Base-by-base conservation (phyloP, 2,113 vertebrate genomes). In the Platysternon megacephalum region DNA sequence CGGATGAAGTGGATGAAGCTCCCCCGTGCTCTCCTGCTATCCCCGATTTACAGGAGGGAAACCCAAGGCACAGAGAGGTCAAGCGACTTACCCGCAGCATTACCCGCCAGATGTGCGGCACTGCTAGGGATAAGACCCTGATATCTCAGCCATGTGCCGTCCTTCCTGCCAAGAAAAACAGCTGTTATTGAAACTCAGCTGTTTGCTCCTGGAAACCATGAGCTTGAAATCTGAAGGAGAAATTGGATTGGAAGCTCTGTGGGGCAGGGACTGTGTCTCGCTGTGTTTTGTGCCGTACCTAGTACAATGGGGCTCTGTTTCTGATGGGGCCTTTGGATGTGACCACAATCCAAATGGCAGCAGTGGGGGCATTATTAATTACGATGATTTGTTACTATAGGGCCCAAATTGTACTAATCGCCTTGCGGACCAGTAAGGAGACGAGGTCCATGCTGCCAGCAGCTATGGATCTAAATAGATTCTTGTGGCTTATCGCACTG, bases 21-120 rank as follows among this genome's bases (percentile, higher is more conserved):
- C 56, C 32, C 0, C 42, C 19, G 42, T 2, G 0, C 24, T 86
- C 35, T 1, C 3, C 21, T 2, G 72, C 61, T 16, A 4, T 81
- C 21, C n/a, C 55, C 39, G 48, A 16, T 84, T 85, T 86, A 16
- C 21, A 3, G 56, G 21, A 0, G 61, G 14, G 78, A 42, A 82
- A 72, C 65, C 79, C 28, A 81, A 65, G 48, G 26, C 51, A 28
- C 44, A 35, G 87, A 85, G 82, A 85, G 56, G 39, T 51, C 52
- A 86, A 82, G 10, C 22, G 7, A 44, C 39, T 76, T 76, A 26
- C 39, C 42, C 22, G 24, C n/a, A 11, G 68, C 39, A 42, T 74
- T 74, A 39, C 39, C 32, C 52, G 12, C 76, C 56, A 85, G n/a
- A n/a, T 85, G 91, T 48, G 2, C 52, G 53, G 80, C 79, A 22